A percentile compares a stretch with the other conserved stretches of the same genome.
These are phyloP conservation scores for Amniataba percoides DNA, from an alignment of 2,797 vertebrate genomes.

Conservation along the genomic window DNA sequence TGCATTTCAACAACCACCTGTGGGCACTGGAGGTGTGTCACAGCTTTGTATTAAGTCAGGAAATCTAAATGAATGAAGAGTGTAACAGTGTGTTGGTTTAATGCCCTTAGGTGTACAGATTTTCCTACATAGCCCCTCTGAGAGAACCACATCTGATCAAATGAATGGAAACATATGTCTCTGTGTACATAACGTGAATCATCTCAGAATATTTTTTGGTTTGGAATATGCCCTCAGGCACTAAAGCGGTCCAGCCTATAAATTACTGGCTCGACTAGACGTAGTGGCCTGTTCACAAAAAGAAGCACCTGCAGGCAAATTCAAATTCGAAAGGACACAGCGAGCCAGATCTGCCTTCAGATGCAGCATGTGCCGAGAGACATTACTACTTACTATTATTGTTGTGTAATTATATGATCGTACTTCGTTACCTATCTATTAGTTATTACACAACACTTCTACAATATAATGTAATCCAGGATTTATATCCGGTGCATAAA, in stretches of 20 bases:
- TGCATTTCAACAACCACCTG: neutral
- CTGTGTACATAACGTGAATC: neutral
- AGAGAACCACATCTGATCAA: neutral
- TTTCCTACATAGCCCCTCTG: neutral
- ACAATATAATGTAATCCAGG: neutral
- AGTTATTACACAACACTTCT: neutral
- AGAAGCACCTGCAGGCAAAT: neutral
- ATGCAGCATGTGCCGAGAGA: neutral
- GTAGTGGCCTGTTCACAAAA: neutral
- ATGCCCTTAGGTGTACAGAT: neutral
- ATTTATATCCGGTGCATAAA: neutral
- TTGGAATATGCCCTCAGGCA: neutral
- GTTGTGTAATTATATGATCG: neutral
- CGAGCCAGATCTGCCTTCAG: neutral
- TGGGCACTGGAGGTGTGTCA: slow-evolving; percentile 14
- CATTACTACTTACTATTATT: neutral
- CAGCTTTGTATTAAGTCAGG: slow-evolving; percentile 7
- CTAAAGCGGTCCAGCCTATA: neutral
- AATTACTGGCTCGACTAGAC: neutral
- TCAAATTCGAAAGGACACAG: neutral
- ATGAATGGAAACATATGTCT: neutral
- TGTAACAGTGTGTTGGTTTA: slow-evolving; percentile 1
- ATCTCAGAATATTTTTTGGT: neutral
- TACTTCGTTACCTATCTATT: neutral
- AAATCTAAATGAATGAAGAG: neutral